These are phyloP conservation scores for Argyrosomus regius DNA, from an alignment of 2,797 vertebrate species.

Conservation along the genomic window DNA sequence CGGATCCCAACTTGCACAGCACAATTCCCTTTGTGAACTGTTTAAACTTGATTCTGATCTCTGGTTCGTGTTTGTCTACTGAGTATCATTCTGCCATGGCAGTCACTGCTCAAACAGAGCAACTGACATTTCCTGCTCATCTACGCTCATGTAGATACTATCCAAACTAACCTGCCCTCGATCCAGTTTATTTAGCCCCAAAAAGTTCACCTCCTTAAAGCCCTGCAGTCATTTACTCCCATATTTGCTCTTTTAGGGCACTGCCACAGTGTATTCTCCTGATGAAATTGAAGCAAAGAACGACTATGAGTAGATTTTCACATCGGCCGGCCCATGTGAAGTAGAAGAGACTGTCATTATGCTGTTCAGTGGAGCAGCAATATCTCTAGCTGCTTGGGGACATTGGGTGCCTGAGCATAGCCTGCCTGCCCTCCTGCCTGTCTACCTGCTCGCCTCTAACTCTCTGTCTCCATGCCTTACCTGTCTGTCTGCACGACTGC, in stretches of 20 bases:
- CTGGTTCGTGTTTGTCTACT: too few species aligned
- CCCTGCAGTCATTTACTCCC: constrained; percentile 50
- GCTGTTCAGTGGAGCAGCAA: constrained; percentile 85
- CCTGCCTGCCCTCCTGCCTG: constrained; percentile 55
- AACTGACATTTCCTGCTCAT: constrained; percentile 32
- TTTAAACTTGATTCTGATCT: too few species aligned
- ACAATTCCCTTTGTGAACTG: too few species aligned
- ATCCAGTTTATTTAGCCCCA: constrained; percentile 54
- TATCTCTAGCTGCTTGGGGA: constrained; percentile 81
- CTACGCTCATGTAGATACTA: constrained; percentile 33
- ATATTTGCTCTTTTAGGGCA: constrained; percentile 58
- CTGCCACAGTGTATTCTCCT: constrained; percentile 54
- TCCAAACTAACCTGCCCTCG: constrained; percentile 25
- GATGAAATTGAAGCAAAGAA: constrained; percentile 69
- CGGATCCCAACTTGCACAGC: too few species aligned
- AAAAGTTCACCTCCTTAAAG: constrained; percentile 20
- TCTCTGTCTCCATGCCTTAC: constrained; percentile 15
- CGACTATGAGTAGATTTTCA: constrained; percentile 73
- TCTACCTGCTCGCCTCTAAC: constrained; percentile 34
- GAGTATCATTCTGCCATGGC: too few species aligned
- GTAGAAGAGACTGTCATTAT: constrained; percentile 83
- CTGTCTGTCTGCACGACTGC: constrained; percentile 28
- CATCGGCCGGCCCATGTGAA: constrained; percentile 72
- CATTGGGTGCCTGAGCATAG: constrained; percentile 72
- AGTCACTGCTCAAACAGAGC: constrained; percentile 27